Conservation (phyloP, 2,113 vertebrate species). For the Podarcis raffonei region DNA sequence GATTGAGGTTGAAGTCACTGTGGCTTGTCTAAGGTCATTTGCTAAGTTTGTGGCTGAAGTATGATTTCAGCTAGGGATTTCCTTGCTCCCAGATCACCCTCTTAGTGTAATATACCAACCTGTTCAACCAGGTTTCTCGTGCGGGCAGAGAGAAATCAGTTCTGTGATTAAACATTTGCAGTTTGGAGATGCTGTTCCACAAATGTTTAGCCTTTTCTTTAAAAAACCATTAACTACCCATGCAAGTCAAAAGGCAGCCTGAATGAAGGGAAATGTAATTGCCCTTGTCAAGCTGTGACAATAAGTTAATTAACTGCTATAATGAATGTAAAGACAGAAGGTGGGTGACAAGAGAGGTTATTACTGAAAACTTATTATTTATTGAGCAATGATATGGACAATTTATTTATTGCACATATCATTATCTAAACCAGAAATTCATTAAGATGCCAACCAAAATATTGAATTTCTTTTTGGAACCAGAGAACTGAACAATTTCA, state of each 20-base stretch:
- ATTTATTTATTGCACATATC: too few species aligned
- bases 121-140: background rate
- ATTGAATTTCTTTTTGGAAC: background rate
- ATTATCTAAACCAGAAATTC: background rate
- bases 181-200: background rate
- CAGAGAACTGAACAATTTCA: background rate
- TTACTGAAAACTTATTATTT: background rate
- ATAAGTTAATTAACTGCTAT: background rate
- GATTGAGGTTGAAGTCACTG: too few species aligned
- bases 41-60: background rate
- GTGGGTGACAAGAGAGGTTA: background rate
- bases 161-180: slow-evolving; percentile 1
- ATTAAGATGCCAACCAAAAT: background rate
- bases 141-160: background rate
- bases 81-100: background rate
- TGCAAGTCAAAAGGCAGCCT: background rate
- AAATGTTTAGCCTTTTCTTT: background rate
- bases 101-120: background rate
- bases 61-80: background rate
- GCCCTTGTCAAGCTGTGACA: background rate
- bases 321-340: background rate
- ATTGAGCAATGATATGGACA: background rate
- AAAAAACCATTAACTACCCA: background rate
- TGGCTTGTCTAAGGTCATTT: background rate
- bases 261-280: background rate